A percentile compares a stretch with the other conserved stretches of the same genome.
Evolutionary conservation across 2,113 vertebrate species (phyloP).

Genomic region (Spea bombifrons): DNA sequence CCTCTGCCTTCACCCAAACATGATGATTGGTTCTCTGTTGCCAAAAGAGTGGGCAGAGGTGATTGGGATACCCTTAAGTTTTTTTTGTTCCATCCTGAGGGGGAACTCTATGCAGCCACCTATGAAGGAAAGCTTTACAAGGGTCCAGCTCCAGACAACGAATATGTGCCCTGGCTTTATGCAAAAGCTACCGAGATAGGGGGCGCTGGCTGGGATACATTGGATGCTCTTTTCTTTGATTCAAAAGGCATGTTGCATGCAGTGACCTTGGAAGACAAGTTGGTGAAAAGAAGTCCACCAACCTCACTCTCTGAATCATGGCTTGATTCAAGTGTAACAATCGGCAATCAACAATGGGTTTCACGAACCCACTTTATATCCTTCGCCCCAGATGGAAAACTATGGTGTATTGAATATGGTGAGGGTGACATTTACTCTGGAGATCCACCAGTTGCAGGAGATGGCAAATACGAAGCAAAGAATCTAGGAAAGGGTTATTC

Average conservation of each 20-base stretch:
- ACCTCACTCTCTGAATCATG: background rate
- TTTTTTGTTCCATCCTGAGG: background rate
- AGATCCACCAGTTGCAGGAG: too few relatives aligned
- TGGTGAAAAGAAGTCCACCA: background rate
- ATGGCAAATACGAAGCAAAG: too few relatives aligned
- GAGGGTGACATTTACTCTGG: background rate
- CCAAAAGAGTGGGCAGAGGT: background rate
- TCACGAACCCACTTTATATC: background rate
- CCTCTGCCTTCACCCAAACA: background rate
- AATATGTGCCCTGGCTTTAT: background rate
- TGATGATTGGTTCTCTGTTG: too few relatives aligned
- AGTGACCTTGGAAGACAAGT: background rate
- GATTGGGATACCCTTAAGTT: background rate
- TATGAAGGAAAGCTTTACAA: background rate
- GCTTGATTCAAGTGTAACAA: background rate
- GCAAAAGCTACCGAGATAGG: background rate
- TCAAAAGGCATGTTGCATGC: background rate
- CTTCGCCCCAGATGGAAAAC: background rate
- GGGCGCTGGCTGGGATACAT: background rate
- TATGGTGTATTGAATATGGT: background rate
- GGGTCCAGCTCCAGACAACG: background rate
- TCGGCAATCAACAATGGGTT: background rate
- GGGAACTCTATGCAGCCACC: background rate
- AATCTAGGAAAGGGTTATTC: too few relatives aligned
- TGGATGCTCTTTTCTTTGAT: slow-evolving; percentile 8